These are phyloP conservation scores for Neostethus bicornis DNA, from an alignment of 2,797 vertebrate genomes.

Conservation along the genomic window DNA sequence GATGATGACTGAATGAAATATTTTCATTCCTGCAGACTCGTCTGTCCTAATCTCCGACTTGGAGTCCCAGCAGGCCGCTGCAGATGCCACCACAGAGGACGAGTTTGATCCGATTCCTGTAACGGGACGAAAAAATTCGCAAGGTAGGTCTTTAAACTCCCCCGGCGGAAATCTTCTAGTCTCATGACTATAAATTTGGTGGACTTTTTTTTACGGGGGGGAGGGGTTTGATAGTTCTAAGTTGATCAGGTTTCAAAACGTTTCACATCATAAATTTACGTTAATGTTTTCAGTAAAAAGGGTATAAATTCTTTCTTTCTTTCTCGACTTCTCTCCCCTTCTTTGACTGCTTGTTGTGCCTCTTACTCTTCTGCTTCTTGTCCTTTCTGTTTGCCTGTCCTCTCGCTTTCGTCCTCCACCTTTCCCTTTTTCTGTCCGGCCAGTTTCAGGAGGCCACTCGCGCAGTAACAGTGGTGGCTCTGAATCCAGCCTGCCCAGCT, in stretches of 20 bases:
- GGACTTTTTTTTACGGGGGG: neutral
- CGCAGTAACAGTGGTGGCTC: constrained; percentile 99
- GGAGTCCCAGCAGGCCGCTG: constrained; percentile 79
- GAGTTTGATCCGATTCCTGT: constrained; percentile 99
- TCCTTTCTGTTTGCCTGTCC: constrained; percentile 43
- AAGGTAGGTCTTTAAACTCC: constrained; percentile 84
- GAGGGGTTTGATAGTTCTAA: neutral
- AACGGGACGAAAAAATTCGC: constrained; percentile 94
- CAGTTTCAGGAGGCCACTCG: constrained; percentile 97
- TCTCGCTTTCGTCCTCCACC: constrained; percentile 19
- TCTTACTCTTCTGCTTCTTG: constrained; percentile 46
- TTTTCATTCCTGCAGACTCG: constrained; percentile 88
- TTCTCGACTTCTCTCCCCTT: constrained; percentile 32
- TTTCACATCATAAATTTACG: constrained; percentile 8
- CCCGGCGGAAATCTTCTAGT: neutral
- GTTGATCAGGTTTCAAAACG: constrained; percentile 12
- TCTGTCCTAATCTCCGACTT: constrained; percentile 95
- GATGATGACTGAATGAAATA: too few relatives aligned
- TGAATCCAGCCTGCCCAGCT: constrained; percentile 98
- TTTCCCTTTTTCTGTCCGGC: constrained; percentile 80
- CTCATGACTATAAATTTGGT: neutral
- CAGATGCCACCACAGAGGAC: constrained; percentile 89
- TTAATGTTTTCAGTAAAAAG: constrained; percentile 39
- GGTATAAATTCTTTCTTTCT: constrained; percentile 51
- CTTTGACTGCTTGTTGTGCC: constrained; percentile 52